Evolutionary conservation across 2,888 invertebrate species (phyloP).

Genomic region (Calameuta filiformis): DNA sequence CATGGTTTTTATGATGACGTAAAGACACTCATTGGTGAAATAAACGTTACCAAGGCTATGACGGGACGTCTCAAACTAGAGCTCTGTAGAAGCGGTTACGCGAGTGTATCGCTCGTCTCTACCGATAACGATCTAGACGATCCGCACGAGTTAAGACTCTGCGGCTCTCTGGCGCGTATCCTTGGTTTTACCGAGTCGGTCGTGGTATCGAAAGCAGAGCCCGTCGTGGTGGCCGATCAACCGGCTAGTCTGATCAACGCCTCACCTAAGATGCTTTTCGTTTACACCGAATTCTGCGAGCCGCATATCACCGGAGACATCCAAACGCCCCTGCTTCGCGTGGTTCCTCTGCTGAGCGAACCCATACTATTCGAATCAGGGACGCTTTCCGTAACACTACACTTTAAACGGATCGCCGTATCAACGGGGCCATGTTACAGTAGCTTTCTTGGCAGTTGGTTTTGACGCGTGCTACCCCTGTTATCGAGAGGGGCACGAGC

Average conservation of each 20-base stretch:
- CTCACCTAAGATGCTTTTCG: conserved; percentile 26
- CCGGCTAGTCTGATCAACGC: conserved; percentile 7
- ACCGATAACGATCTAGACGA: no score
- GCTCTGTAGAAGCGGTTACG: no score
- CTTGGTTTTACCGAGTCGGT: no score
- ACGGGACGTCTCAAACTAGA: no score
- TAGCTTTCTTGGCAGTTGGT: no score
- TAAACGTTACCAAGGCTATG: no score
- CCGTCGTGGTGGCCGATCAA: neutral
- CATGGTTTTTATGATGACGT: no score
- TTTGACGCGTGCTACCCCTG: neutral
- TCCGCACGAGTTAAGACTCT: no score
- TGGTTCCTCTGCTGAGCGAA: neutral
- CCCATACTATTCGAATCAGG: conserved; percentile 24
- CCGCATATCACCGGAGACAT: conserved; percentile 40
- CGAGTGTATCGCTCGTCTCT: no score
- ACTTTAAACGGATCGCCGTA: neutral
- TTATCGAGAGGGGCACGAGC: conserved; percentile 10
- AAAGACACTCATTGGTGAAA: no score
- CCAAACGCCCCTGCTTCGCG: neutral
- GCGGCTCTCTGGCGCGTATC: neutral
- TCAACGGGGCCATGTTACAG: no score
- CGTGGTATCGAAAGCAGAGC: no score
- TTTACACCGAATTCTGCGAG: conserved; percentile 41
- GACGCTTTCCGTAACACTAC: conserved; percentile 21